These are phyloP conservation scores for Oenanthe oenanthe DNA, from an alignment of 2,113 vertebrate species.

Conservation along the genomic window DNA sequence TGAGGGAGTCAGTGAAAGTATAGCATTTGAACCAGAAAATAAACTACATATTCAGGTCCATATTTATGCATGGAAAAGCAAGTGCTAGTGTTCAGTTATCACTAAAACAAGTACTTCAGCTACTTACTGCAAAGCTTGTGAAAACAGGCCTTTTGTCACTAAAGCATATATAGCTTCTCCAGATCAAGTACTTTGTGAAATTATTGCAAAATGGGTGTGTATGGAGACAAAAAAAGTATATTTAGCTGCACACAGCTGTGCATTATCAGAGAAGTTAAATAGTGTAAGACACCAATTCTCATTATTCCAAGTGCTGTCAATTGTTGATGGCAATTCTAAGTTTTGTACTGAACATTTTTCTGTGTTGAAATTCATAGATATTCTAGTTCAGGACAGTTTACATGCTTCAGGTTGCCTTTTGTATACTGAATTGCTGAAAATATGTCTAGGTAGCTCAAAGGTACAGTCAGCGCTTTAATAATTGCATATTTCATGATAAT, in stretches of 20 bases:
- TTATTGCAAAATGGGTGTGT: background rate
- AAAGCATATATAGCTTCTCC: background rate
- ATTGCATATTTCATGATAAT: background rate
- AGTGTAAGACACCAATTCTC: background rate
- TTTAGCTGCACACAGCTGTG: accelerated
- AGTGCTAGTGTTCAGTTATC: background rate
- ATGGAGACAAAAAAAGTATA: background rate
- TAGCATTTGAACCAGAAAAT: background rate
- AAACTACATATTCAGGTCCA: background rate
- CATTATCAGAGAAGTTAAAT: background rate
- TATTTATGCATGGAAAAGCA: background rate
- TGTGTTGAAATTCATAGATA: background rate
- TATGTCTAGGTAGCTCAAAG: background rate
- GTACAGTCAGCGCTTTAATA: background rate
- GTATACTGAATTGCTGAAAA: background rate
- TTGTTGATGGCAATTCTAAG: background rate
- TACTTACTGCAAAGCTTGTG: background rate
- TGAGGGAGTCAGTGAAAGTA: background rate
- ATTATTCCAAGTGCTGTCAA: background rate
- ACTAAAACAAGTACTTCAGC: background rate
- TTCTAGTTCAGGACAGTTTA: background rate
- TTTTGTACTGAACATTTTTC: background rate
- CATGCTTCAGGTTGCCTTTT: background rate
- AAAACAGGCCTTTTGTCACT: background rate
- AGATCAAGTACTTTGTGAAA: background rate